Evolutionary conservation across 2,113 vertebrate species (phyloP).

Genomic region (Ciconia stormi): DNA sequence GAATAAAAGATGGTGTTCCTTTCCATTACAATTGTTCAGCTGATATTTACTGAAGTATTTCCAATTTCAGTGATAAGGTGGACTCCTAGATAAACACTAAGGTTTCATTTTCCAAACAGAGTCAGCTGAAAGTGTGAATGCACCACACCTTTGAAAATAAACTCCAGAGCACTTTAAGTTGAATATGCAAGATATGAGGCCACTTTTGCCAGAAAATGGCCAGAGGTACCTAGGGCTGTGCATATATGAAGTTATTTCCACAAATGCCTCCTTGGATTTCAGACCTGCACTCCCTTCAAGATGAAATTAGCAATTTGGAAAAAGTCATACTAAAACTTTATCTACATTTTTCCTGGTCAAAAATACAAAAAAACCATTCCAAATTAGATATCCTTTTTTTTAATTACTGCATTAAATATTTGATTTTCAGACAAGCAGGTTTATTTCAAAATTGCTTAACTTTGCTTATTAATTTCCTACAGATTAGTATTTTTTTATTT

Average conservation of each 20-base stretch:
- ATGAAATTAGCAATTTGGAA: neutral
- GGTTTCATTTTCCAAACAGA: neutral
- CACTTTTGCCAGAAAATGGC: neutral
- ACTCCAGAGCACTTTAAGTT: neutral
- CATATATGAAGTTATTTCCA: neutral
- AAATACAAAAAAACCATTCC: neutral
- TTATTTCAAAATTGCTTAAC: neutral
- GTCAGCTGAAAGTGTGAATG: neutral
- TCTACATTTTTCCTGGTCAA: neutral
- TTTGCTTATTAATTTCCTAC: neutral
- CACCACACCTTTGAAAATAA: neutral
- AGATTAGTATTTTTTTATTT: neutral
- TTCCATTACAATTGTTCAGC: neutral
- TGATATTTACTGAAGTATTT: neutral
- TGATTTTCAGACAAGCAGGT: neutral
- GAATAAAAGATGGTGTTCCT: neutral
- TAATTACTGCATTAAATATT: neutral
- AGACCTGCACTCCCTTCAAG: neutral
- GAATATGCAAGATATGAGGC: neutral
- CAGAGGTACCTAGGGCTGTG: accelerated
- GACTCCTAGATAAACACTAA: neutral
- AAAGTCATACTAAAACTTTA: neutral
- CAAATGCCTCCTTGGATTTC: neutral
- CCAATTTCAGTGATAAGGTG: neutral
- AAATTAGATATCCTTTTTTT: neutral